These are phyloP conservation scores for Rhaphigaster nebulosa DNA, from an alignment of 2,888 invertebrate species.

Conservation along the genomic window DNA sequence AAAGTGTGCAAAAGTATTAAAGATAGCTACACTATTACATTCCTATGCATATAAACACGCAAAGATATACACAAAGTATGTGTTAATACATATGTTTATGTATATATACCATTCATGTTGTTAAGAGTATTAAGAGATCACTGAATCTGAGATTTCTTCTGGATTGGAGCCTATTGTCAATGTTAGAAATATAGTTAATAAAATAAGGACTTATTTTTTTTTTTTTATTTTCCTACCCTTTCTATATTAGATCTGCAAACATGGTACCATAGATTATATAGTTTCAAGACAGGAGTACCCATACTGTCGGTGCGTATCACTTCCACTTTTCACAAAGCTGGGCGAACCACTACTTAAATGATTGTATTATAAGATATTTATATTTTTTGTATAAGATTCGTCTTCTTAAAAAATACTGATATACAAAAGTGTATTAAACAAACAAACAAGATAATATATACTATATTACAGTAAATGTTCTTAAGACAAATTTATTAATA, in stretches of 20 bases:
- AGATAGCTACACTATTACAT: constrained; percentile 46
- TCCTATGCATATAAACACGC: constrained; percentile 23
- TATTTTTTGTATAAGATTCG: no score
- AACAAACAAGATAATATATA: no score
- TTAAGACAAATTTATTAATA: no score
- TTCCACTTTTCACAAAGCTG: no score
- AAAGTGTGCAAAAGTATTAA: constrained; percentile 35
- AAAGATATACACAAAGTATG: neutral
- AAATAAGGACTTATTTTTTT: constrained; percentile 30
- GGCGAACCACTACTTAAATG: no score
- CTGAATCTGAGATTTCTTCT: constrained; percentile 26
- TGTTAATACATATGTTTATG: constrained; percentile 13
- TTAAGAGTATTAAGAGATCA: constrained; percentile 42
- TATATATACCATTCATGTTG: constrained; percentile 47
- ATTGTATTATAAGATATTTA: no score
- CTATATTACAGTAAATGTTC: no score
- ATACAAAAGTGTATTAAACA: no score
- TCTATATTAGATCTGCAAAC: neutral
- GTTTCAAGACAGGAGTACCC: no score
- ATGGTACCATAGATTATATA: no score
- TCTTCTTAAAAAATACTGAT: no score
- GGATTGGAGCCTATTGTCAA: constrained; percentile 46
- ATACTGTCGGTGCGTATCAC: no score
- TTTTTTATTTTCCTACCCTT: constrained; percentile 5
- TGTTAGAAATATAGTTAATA: constrained; percentile 50